phyloP scores from a whole-genome alignment of 2,888 invertebrate species.

The Quadroppia sp. region DNA sequence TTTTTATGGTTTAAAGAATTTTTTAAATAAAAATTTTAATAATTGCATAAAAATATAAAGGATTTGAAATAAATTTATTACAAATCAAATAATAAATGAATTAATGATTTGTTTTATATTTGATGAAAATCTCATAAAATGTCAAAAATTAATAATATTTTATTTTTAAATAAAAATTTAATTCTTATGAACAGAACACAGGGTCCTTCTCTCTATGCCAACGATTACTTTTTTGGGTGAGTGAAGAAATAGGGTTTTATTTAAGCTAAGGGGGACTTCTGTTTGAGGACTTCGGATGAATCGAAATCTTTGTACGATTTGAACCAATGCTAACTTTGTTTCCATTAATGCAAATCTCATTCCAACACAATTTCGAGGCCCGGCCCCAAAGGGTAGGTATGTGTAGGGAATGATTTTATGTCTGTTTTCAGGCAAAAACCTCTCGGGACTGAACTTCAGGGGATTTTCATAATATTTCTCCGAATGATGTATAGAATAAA shows the following conservation, averaged over 20 bases:
- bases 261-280: conserved; percentile 29
- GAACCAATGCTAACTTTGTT: conserved; percentile 44
- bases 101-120: no score
- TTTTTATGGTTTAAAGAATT: no score
- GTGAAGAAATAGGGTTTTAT: not conserved
- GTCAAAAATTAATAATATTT: no score
- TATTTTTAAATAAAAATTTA: no score
- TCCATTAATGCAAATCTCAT: conserved; percentile 47
- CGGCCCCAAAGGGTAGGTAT: conserved; percentile 46
- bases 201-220: not conserved
- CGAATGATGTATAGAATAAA: conserved; percentile 44
- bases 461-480: conserved; percentile 44
- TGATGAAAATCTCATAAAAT: no score
- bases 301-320: conserved; percentile 43
- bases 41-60: no score
- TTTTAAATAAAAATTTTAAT: no score
- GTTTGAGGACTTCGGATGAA: conserved; percentile 42
- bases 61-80: no score
- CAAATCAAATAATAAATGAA: no score
- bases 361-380: conserved; percentile 47
- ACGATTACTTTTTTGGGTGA: not conserved
- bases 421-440: conserved; percentile 46
- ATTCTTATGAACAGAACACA: no score
- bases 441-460: conserved; percentile 45
- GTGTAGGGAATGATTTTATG: conserved; percentile 43